A percentile compares a stretch with the other conserved stretches of the same genome.
Conservation (phyloP, 37 sponge, comb jelly and placozoan species). For the Diacarnus erythraeanus region DNA sequence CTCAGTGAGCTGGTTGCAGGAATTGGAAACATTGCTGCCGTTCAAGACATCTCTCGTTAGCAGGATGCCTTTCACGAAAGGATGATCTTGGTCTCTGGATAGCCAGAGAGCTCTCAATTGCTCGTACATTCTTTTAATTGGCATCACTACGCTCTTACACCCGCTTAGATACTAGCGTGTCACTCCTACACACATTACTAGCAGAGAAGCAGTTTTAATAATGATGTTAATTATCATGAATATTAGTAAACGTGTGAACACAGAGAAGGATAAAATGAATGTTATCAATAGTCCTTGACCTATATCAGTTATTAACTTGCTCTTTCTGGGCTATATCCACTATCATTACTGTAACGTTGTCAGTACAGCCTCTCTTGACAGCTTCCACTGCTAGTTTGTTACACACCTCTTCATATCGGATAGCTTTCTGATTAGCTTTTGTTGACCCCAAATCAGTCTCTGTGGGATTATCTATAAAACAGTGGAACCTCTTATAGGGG, state of each 20-base stretch:
- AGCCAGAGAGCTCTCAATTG: slow-evolving; percentile 49
- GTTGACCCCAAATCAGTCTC: slow-evolving; percentile 51
- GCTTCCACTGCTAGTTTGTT: slow-evolving; percentile 79
- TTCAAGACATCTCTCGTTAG: background rate
- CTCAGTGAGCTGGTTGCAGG: background rate
- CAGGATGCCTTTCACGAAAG: slow-evolving; percentile 21
- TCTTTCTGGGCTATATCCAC: slow-evolving; percentile 40
- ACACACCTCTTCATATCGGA: slow-evolving; percentile 72
- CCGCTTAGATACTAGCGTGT: no score
- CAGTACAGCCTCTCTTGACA: slow-evolving; percentile 74
- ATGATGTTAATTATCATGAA: no score
- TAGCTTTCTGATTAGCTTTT: background rate
- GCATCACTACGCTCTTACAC: no score
- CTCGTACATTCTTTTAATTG: slow-evolving; percentile 9
- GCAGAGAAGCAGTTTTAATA: no score
- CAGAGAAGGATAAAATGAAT: no score
- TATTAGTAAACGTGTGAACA: no score
- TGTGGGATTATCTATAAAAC: slow-evolving; percentile 18
- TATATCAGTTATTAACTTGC: no score
- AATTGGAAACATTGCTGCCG: background rate
- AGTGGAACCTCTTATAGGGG: background rate
- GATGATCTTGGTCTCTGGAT: slow-evolving; percentile 7
- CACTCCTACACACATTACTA: no score
- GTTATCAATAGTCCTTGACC: no score
- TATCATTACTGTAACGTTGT: slow-evolving; percentile 89